Evolutionary conservation across 2,888 invertebrate species (phyloP), one percentile per base, ranked within the genome.

Genomic region (Congeria kusceri): DNA sequence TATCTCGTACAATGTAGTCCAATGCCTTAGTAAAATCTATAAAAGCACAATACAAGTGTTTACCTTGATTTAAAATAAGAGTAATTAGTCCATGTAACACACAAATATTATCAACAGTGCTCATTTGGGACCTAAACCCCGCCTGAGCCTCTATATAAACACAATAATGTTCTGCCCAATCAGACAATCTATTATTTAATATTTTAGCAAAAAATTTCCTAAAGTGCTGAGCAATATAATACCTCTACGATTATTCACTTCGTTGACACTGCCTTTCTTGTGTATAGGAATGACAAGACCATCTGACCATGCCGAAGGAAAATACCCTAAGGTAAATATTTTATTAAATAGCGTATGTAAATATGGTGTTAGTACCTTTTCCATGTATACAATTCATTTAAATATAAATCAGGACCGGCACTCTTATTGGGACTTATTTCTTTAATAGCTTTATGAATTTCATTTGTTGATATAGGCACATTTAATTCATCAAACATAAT

Each of bases 191-290:
- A 46, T 56, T 57, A 27, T 56, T 64, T 4, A 67, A 46, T 23
- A 63, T 53, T 39, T 57, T 39, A 15, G 11, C 1, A 39, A 39
- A 13, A 39, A 39, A 13, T 39, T 39, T 39, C 11, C 39, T 39
- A 39, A 1, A 39, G 39, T 64, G 20, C 72, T 65, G 0, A 65
- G 27, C n/a, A 65, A 28, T 4, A 58, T 58, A 0, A 72, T 65
- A 20, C 64, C 64, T 25, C 64, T 39, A 46, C 58, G 65, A 58
- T 65, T 72, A 20, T 72, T 64, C n/a, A 47, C 65, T 46, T 72
- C 59, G 25, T 65, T 65, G 29, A 39, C 4, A 39, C 39, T 39
- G 39, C 3, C 9, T 39, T 39, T 39, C 39, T 39, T 39, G 39
- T 39, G 39, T 39, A 39, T 13, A 39, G 39, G 39, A 39, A 39